Evolutionary conservation across 1,140 invertebrate species (phyloP), one percentile per base, ranked within the genome.

Genomic region (Leptestheria dahalacensis): DNA sequence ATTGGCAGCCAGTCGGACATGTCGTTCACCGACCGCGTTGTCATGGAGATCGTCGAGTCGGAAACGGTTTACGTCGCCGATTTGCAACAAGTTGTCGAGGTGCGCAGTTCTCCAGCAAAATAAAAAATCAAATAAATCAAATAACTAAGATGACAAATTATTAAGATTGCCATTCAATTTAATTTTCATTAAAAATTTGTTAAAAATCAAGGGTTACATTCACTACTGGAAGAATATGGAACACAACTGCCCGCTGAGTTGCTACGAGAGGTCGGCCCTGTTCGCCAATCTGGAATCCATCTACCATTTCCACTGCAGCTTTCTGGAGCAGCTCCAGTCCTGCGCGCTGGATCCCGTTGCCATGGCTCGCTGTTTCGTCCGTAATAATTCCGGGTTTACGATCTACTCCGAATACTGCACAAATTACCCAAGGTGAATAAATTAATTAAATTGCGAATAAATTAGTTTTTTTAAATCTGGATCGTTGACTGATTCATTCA

Each of bases 351-450:
- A 96, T 73, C 86, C 90, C 0, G 83, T 86, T 2, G 78, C 80
- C 68, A 87, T 95, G 48, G 91, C 91, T 9, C 81, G 85, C 64
- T 90, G 86, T 63, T 97, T 97, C 72, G 86, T 95, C 0, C 80
- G 85, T 65, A 84, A 93, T 68, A 86, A 86, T 55, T 77, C 82
- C n/a, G 88, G 89, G 18, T 97, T 97, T 72, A 81, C 86, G 60
- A 85, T 96, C 29, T 98, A 98, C 75, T 91, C 91, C 10, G 83
- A 89, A 50, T 97, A 97, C 71, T 97, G 93, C 73, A 87, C 85
- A 46, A 84, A 85, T 73, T 87, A 86, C 70, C 84, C 78, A 75
- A 77, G 78, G 83, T 85, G 73, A 72, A 67, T 62, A 41, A 6
- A 9, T 41, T 9, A 15, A 41, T 41, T 41, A 6, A 41, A 6